Evolutionary conservation across 2,888 invertebrate genomes (phyloP).

Genomic region (Agapostemon virescens): DNA sequence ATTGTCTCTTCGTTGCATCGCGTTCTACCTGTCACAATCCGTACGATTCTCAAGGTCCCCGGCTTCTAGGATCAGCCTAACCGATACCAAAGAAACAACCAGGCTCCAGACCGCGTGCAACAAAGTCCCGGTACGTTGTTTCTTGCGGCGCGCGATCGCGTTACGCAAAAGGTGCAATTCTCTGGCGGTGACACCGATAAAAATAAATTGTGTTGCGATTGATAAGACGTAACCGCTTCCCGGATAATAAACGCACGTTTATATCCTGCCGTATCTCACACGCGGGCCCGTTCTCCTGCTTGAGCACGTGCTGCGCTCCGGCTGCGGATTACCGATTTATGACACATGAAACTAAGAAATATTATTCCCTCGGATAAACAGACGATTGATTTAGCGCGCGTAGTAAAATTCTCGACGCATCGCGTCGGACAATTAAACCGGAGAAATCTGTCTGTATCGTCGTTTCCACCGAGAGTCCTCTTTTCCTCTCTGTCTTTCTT

Average conservation of each 20-base stretch:
- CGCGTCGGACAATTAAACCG: constrained; percentile 14
- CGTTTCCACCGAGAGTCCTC: constrained; percentile 10
- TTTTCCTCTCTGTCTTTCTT: constrained; percentile 12
- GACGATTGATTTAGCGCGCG: constrained; percentile 27
- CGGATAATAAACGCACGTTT: constrained; percentile 56
- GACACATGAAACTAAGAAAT: constrained; percentile 47
- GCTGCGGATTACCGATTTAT: constrained; percentile 41
- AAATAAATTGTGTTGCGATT: constrained; percentile 58
- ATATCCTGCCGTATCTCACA: constrained; percentile 46
- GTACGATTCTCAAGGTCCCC: too few relatives aligned
- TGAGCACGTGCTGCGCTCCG: constrained; percentile 2
- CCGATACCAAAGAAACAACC: background rate
- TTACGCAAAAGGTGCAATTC: constrained; percentile 45
- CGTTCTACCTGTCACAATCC: background rate
- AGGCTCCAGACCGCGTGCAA: background rate
- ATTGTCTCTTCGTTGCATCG: too few relatives aligned
- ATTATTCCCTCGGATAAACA: constrained; percentile 12
- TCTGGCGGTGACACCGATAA: constrained; percentile 33
- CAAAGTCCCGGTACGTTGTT: background rate
- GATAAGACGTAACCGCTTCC: constrained; percentile 66
- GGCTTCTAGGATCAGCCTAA: too few relatives aligned
- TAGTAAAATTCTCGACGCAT: constrained; percentile 7
- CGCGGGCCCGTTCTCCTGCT: constrained; percentile 19
- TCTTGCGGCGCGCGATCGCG: background rate
- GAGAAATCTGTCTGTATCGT: constrained; percentile 25